These are phyloP conservation scores for Xenopus petersii DNA, from an alignment of 2,797 vertebrate species.

Conservation along the genomic window DNA sequence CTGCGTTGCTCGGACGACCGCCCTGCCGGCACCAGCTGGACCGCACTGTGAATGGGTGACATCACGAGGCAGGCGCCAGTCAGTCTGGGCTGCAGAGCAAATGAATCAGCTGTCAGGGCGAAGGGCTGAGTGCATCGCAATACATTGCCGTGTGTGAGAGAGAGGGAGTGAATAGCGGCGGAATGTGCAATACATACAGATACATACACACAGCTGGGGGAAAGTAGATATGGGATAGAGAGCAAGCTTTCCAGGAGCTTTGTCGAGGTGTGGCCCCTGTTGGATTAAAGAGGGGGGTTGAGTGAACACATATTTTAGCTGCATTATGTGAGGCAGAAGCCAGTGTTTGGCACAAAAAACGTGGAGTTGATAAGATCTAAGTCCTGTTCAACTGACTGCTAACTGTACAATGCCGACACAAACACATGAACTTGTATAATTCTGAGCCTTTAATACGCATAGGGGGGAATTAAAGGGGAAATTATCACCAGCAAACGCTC, in stretches of 20 bases:
- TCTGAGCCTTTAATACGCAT: too few relatives aligned
- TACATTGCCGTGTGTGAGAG: slow-evolving; percentile 35
- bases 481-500: too few relatives aligned
- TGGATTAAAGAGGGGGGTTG: background rate
- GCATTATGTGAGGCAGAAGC: too few relatives aligned
- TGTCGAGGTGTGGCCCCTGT: slow-evolving; percentile 6
- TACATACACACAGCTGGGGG: slow-evolving; percentile 57
- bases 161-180: slow-evolving; percentile 21
- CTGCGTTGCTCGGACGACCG: slow-evolving; percentile 73
- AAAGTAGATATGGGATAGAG: slow-evolving; percentile 22
- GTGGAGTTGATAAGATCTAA: too few relatives aligned
- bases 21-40: slow-evolving; percentile 65
- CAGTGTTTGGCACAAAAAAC: too few relatives aligned
- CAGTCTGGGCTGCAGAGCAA: slow-evolving; percentile 74
- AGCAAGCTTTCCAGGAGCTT: background rate
- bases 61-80: slow-evolving; percentile 80
- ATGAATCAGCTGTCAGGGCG: slow-evolving; percentile 69
- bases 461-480: too few relatives aligned
- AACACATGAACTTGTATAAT: too few relatives aligned
- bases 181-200: slow-evolving; percentile 64
- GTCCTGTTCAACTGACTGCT: too few relatives aligned
- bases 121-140: slow-evolving; percentile 50
- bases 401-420: too few relatives aligned
- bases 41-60: slow-evolving; percentile 77
- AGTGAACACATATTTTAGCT: too few relatives aligned